Evolutionary conservation across 2,797 vertebrate species (phyloP).

Genomic region (Brachyalestes nurse): DNA sequence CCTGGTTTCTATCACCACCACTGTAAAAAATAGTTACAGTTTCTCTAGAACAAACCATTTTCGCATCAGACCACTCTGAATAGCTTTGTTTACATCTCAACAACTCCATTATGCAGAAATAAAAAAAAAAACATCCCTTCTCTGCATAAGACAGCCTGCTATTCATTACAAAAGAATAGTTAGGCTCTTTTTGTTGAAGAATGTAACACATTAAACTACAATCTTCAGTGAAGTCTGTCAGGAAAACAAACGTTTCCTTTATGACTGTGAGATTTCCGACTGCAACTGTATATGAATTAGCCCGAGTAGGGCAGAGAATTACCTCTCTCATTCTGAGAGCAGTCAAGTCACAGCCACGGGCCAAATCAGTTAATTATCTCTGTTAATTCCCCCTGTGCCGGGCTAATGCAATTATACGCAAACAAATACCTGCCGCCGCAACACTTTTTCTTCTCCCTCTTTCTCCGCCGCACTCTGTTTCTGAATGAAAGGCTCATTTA

Average conservation of each 20-base stretch:
- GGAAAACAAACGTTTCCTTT: background rate
- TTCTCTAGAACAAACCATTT: background rate
- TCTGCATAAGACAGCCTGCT: background rate
- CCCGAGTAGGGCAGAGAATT: slow-evolving; percentile 64
- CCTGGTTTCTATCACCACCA: no score
- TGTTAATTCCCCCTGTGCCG: slow-evolving; percentile 72
- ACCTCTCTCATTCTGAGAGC: slow-evolving; percentile 64
- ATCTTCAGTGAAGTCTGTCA: background rate
- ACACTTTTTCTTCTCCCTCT: slow-evolving; percentile 51
- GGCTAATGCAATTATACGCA: slow-evolving; percentile 76
- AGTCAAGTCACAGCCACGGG: slow-evolving; percentile 74
- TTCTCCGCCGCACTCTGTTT: slow-evolving; percentile 52
- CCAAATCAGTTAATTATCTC: slow-evolving; percentile 77
- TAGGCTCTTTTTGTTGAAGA: background rate
- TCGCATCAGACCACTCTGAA: background rate
- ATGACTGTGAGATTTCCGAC: slow-evolving; percentile 42
- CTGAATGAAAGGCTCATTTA: slow-evolving; percentile 52
- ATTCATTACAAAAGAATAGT: no score
- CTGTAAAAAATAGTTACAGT: no score
- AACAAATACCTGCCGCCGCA: slow-evolving; percentile 72
- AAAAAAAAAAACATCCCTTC: background rate
- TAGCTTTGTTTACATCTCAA: background rate
- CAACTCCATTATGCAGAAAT: background rate
- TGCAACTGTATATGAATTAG: slow-evolving; percentile 65
- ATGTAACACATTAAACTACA: background rate